Evolutionary conservation across 2,888 invertebrate species (phyloP).

Genomic region (Eupeodes latifasciatus): DNA sequence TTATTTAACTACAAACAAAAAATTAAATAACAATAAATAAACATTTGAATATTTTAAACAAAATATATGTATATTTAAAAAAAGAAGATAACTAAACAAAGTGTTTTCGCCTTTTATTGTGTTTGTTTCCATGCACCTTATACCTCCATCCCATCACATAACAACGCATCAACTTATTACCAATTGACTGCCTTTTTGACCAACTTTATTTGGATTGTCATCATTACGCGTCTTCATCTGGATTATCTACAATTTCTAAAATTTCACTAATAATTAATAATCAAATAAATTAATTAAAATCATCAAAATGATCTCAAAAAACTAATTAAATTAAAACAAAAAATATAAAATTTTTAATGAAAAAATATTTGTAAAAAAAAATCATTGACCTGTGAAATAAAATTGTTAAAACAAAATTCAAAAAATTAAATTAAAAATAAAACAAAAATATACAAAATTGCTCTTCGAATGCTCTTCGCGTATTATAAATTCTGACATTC

Average conservation of each 20-base stretch:
- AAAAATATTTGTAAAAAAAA: constrained; percentile 15
- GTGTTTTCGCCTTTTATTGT: constrained; percentile 58
- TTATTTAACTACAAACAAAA: constrained; percentile 22
- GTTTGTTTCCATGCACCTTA: constrained; percentile 58
- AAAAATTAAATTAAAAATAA: constrained; percentile 65
- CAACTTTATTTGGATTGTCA: constrained; percentile 61
- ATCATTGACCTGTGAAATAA: constrained; percentile 66
- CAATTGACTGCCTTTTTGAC: constrained; percentile 33
- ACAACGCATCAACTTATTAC: constrained; percentile 20
- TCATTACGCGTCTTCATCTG: constrained; percentile 49
- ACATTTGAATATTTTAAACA: background rate
- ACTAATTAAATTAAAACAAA: constrained; percentile 19
- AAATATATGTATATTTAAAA: background rate
- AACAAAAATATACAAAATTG: constrained; percentile 54
- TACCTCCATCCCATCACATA: constrained; percentile 38
- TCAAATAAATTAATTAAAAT: constrained; percentile 13
- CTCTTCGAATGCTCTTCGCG: constrained; percentile 51
- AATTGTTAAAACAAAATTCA: constrained; percentile 40
- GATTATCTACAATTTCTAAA: constrained; percentile 30
- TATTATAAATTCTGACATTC: constrained; percentile 21
- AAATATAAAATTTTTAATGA: constrained; percentile 29
- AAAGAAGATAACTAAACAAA: constrained; percentile 67
- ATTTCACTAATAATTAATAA: constrained; percentile 18
- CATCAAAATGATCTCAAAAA: constrained; percentile 50
- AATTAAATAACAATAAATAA: constrained; percentile 1